Base-by-base conservation (phyloP, 2,113 vertebrate species). In the Oryzias javanicus region DNA sequence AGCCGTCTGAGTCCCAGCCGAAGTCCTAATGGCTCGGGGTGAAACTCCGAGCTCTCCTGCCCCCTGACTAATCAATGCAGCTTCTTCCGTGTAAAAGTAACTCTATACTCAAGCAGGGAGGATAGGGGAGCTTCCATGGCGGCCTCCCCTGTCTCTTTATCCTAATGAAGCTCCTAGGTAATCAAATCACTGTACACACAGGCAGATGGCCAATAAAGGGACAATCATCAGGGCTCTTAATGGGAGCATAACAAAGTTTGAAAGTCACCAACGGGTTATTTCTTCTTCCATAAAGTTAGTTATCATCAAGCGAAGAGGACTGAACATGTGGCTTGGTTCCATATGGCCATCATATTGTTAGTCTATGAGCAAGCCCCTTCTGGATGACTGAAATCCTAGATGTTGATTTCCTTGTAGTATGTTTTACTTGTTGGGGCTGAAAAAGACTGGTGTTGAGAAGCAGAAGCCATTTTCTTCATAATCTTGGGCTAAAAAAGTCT, bases 141-240 rank as follows among this genome's bases (percentile, higher is more conserved):
- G 73, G 69, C 60, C 74, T 82, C 75, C 67, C 65, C 68, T 49
- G 70, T 76, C 80, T 87, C 75, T 67, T 79, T 18, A 27, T 79
- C 76, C 83, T 88, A 84, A 91, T 91, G 78, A 90, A 89, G 76
- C 83, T 83, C 64, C 59, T 55, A 56, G 82, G 69, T 88, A 86
- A 87, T 86, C 78, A 72, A 82, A 87, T 88, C 83, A 86, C 51
- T 72, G 77, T 59, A 72, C 72, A 77, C 75, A 74, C 60, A 74
- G 82, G 78, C 84, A 85, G 89, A 88, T 90, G 89, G 86, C 84
- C 85, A 81, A 83, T 73, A 76, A 74, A 63, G 64, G 63, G 60
- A 46, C 52, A 60, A 72, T 67, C 72, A 60, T 40, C 15, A 29
- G 48, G 60, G 45, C 60, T 55, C 59, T 60, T 49, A 47, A 70